Evolutionary conservation across 1,140 invertebrate species (phyloP), one percentile per base, ranked within the genome.

Genomic region (Orius insidiosus): DNA sequence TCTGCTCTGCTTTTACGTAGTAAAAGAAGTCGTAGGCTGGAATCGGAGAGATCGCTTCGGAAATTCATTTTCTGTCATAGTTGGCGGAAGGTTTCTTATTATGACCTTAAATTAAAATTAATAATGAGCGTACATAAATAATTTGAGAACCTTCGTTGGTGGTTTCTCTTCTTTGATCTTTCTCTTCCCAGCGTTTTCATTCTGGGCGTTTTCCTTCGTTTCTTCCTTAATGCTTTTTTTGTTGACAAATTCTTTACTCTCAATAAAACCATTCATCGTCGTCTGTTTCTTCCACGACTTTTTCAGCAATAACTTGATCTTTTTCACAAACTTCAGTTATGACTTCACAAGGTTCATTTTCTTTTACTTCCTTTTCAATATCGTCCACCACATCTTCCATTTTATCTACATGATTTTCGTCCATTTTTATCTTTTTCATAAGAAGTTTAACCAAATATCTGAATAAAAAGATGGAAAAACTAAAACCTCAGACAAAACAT

Each of bases 11-110:
- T 59, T 76, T 77, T 1, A 82, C 78, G 66, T 82, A 93, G 62
- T 89, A 85, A 52, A 93, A 77, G 58, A 88, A 86, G 62, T 94
- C 84, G 63, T 90, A 73, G 47, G 85, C 78, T 5, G 92, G 85
- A 51, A 95, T 60, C 13, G 92, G 90, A 30, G 85, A 83, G 30
- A 97, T 75, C 68, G 94, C 86, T 48, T 93, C 80, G 24, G 54
- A 60, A 98, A 93, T 39, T 80, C 72, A 56, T 88, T 80, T 58
- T 85, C 74, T 1, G 78, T 87, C 75, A 98, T 85, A 11, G 75
- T 74, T 10, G 88, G 86, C 36, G 94, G 94, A 44, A 98, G 63
- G 54, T 88, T 73, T 34, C 93, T 72, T 42, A 97, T 72, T 11
- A 96, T 76, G 56, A 98, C 80, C 88, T 97, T 56, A 39, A 71